Evolutionary conservation across 2,797 vertebrate genomes (phyloP).

Genomic region (Lycodopsis pacificus): DNA sequence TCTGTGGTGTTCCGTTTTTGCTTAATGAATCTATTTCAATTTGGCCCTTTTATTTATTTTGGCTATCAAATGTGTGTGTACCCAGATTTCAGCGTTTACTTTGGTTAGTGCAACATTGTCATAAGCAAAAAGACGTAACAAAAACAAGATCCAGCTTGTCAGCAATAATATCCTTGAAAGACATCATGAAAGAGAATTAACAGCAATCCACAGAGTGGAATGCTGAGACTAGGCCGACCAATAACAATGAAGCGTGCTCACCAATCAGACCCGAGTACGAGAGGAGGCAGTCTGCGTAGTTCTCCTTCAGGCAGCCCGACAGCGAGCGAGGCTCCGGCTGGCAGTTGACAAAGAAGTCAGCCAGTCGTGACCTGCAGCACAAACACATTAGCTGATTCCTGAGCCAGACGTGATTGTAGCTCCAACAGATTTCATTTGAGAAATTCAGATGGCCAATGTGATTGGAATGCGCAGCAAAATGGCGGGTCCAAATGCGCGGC

Average conservation of each 20-base stretch:
- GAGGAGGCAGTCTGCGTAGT: constrained; percentile 97
- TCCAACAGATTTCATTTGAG: constrained; percentile 8
- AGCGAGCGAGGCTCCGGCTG: constrained; percentile 92
- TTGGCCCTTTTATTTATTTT: background rate
- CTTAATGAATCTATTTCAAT: background rate
- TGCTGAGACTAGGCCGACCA: background rate
- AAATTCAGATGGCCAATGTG: constrained; percentile 40
- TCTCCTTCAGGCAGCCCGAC: constrained; percentile 96
- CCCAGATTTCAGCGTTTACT: background rate
- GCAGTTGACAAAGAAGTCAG: constrained; percentile 98
- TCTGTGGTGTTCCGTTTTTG: background rate
- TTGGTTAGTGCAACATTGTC: background rate
- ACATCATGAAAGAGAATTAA: background rate
- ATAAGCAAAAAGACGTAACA: background rate
- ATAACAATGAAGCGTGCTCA: constrained; percentile 74
- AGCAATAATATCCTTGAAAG: background rate
- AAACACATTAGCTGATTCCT: constrained; percentile 31
- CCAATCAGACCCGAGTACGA: constrained; percentile 97
- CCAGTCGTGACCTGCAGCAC: constrained; percentile 92
- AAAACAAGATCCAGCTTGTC: background rate
- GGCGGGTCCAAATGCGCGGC: constrained; percentile 35
- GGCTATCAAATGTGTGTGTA: background rate
- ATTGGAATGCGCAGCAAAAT: constrained; percentile 36
- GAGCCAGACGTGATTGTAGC: constrained; percentile 31
- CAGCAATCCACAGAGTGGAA: background rate